Percentiles rank a stretch among this genome's conserved stretches.
Evolutionary conservation across 2,888 invertebrate genomes (phyloP).

Genomic region (Caradrina kadenii): DNA sequence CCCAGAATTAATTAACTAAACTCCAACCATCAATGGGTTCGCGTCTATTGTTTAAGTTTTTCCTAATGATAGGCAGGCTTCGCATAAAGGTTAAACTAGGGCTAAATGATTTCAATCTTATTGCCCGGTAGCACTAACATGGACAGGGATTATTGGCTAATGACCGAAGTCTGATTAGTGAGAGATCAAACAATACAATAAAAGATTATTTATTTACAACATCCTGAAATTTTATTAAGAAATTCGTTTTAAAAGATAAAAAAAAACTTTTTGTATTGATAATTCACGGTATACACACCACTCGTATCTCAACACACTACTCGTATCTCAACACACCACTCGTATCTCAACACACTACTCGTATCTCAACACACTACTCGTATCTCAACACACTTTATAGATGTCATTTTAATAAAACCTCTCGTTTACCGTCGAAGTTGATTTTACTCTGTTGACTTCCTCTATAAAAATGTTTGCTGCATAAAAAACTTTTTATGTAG

Average conservation of each 20-base stretch:
- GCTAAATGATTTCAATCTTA: constrained; percentile 19
- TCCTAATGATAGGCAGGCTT: constrained; percentile 1
- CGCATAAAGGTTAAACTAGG: constrained; percentile 7
- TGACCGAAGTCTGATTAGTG: background rate
- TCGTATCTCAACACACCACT: background rate
- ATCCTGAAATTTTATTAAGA: background rate
- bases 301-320: background rate
- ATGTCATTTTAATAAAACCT: background rate
- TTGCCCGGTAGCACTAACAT: background rate
- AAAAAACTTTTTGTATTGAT: background rate
- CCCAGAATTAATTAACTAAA: constrained; percentile 36
- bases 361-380: background rate
- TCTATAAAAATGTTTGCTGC: constrained; percentile 43
- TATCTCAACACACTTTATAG: background rate
- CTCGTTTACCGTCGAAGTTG: background rate
- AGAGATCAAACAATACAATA: background rate
- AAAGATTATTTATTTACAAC: background rate
- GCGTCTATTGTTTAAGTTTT: constrained; percentile 19
- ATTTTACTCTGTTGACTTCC: constrained; percentile 21
- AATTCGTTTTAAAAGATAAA: background rate
- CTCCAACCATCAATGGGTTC: constrained; percentile 2
- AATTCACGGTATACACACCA: background rate
- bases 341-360: background rate
- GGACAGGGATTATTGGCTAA: background rate
- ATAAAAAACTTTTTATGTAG: constrained; percentile 52